Base-by-base conservation (phyloP, 2,888 invertebrate genomes). In the Listrodromus nycthemerus region DNA sequence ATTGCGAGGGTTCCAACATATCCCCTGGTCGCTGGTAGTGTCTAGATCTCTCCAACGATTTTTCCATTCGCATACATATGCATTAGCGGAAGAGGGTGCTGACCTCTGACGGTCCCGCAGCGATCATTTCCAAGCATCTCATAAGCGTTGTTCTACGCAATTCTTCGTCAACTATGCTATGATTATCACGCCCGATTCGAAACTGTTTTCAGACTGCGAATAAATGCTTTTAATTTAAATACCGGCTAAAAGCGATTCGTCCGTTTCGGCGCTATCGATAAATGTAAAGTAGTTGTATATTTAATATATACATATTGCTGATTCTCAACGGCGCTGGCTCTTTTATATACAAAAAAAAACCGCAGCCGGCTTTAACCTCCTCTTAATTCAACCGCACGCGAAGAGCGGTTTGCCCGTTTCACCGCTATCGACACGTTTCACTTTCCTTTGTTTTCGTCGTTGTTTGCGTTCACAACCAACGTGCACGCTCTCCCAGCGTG, bases 91-190 rank as follows among this genome's bases (percentile, higher is more conserved):
- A 65, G 30, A 33, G 66, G 52, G 67, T 55, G 16, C 45, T 37
- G 67, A 78, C 61, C 61, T 69, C 41, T 50, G 21, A 10, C 30
- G 67, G 69, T 63, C 52, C 67, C 69, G 45, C 45, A 30, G 13
- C 45, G 74, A 45, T 63, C 52, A 61, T 73, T 73, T n/a, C n/a
- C 48, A 24, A 45, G 63, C 30, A 74, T 69, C 63, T 27, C 74
- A 82, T 78, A 78, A 82, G 63, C 78, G 82, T 82, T 74, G 71
- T 74, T 78, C 82, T 63, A 55, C 78, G 74, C 78, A 55, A 78
- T 78, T 78, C 70, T 33, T 70, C 52, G 27, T 63, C 16, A 10
- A 2, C 16, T 19, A 10, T 58, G 45, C 52, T 45, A 48, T 52
- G 6, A 45, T 16, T 16, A 19, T 37, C 61, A 16, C 33, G n/a